A percentile compares a stretch with the other conserved stretches of the same genome.
These are phyloP conservation scores for Bos indicus DNA, from an alignment of 2,113 vertebrate species.

Conservation along the genomic window DNA sequence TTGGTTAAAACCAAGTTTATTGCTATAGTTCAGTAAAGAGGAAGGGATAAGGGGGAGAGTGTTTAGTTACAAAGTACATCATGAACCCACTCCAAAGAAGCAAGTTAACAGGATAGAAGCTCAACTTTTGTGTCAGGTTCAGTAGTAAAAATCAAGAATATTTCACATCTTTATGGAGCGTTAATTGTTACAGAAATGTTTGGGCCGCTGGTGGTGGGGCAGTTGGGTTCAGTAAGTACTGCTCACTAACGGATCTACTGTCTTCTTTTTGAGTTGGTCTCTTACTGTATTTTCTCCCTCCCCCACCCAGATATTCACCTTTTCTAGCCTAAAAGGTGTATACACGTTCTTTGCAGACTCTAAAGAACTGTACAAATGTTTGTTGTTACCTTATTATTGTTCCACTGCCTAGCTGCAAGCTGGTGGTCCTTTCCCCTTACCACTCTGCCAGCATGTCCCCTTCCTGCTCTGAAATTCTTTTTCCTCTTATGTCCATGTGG, in stretches of 20 bases:
- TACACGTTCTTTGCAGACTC: background rate
- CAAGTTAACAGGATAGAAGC: background rate
- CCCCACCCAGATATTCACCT: background rate
- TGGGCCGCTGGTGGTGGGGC: background rate
- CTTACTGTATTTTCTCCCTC: background rate
- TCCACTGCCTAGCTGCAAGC: background rate
- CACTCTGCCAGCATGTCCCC: background rate
- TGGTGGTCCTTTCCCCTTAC: background rate
- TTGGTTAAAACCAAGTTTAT: background rate
- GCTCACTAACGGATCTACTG: background rate
- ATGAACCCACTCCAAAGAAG: background rate
- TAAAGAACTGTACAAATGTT: background rate
- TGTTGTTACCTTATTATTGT: background rate
- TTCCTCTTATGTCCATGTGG: background rate
- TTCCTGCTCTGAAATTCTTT: slow-evolving; percentile 12
- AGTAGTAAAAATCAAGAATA: background rate
- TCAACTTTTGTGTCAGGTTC: slow-evolving; percentile 10
- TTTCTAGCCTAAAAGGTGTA: background rate
- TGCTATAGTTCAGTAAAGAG: background rate
- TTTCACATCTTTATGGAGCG: background rate
- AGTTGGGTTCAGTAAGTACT: background rate
- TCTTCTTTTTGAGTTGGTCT: slow-evolving; percentile 26
- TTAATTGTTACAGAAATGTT: background rate
- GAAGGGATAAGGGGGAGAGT: background rate
- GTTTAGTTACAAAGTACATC: background rate